phyloP scores from a whole-genome alignment of 2,888 invertebrate genomes.

The Amaurobius ferox region DNA sequence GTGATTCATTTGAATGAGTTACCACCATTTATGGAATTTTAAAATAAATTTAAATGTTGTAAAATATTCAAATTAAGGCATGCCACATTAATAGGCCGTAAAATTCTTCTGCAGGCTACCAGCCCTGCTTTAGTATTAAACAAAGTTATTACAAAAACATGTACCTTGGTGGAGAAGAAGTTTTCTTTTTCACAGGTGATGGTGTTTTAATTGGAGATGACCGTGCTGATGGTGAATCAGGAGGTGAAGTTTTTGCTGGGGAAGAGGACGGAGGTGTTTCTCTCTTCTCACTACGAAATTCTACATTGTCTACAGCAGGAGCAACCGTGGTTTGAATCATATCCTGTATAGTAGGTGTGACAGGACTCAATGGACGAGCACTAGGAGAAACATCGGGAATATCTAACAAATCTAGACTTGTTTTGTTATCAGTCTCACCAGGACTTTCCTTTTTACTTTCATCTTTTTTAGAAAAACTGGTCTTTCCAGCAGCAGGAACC shows the following conservation, averaged over 20 bases:
- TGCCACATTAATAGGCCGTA: too few relatives aligned
- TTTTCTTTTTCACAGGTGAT: constrained; percentile 63
- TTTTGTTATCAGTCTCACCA: constrained; percentile 23
- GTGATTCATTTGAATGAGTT: too few relatives aligned
- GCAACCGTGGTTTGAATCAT: constrained; percentile 73
- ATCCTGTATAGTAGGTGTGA: constrained; percentile 74
- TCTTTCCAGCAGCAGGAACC: constrained; percentile 45
- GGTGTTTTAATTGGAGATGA: constrained; percentile 63
- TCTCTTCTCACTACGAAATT: constrained; percentile 54
- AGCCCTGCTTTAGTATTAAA: too few relatives aligned
- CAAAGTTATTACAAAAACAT: too few relatives aligned
- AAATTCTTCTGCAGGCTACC: too few relatives aligned
- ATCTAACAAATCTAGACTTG: constrained; percentile 3
- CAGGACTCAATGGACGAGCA: constrained; percentile 68
- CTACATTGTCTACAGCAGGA: constrained; percentile 73
- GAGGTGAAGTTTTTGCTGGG: constrained; percentile 32
- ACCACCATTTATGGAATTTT: too few relatives aligned
- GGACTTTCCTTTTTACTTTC: constrained; percentile 24
- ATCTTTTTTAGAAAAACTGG: constrained; percentile 34
- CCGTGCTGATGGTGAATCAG: constrained; percentile 46
- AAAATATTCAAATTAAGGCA: too few relatives aligned
- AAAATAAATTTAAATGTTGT: too few relatives aligned
- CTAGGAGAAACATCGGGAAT: constrained; percentile 57
- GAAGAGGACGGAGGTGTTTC: constrained; percentile 37
- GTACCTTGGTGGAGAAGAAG: constrained; percentile 64